Conservation (phyloP, 64 coral and sea anemone genomes). For the Acropora tenuis region DNA sequence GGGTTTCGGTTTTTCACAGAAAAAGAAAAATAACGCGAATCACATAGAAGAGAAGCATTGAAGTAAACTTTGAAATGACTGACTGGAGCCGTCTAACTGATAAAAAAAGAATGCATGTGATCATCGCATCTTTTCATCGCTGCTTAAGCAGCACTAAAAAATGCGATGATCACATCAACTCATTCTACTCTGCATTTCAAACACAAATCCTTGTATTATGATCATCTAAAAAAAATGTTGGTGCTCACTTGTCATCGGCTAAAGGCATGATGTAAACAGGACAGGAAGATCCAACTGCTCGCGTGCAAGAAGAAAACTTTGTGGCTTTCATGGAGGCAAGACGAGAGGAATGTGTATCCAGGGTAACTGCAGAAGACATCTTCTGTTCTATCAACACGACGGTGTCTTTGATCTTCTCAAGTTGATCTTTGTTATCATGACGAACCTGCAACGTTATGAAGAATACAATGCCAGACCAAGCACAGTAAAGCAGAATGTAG, state of each 20-base stretch:
- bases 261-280: conserved; percentile 84
- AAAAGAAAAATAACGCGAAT: too few species aligned
- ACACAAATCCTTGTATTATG: neutral
- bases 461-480: too few species aligned
- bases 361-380: conserved; percentile 61
- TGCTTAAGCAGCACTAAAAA: too few species aligned
- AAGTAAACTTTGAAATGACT: too few species aligned
- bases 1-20: too few species aligned
- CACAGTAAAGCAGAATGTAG: neutral
- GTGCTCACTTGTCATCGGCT: conserved; percentile 85
- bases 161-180: too few species aligned
- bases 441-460: conserved; percentile 66
- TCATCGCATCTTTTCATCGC: too few species aligned
- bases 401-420: conserved; percentile 85
- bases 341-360: conserved; percentile 77
- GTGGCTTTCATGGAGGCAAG: conserved; percentile 81
- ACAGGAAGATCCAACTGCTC: conserved; percentile 22
- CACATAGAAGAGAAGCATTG: too few species aligned
- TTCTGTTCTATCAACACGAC: conserved; percentile 87
- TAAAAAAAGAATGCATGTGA: too few species aligned
- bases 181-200: too few species aligned
- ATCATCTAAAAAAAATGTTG: neutral
- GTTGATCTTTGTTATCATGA: conserved; percentile 93
- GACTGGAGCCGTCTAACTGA: too few species aligned
- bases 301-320: conserved; percentile 63